Evolutionary conservation across 2,113 vertebrate genomes (phyloP).

Genomic region (Pristiophorus japonicus): DNA sequence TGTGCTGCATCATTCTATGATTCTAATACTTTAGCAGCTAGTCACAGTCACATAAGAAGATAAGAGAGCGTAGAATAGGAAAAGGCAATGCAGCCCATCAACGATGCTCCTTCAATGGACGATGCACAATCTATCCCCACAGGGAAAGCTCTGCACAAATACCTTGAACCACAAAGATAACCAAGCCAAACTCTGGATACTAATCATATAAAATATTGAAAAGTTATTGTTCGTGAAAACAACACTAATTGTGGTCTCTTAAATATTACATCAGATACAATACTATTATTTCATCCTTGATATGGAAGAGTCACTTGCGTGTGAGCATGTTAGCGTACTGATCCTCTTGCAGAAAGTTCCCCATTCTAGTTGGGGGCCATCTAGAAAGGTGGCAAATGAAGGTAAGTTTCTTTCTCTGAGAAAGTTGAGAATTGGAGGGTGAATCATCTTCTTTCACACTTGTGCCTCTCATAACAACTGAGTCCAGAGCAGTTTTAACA

Average conservation of each 20-base stretch:
- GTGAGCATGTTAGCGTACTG: not conserved
- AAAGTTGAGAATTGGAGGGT: not conserved
- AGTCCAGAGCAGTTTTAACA: not conserved
- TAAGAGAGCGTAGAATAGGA: not conserved
- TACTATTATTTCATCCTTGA: not conserved
- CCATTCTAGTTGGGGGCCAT: not conserved
- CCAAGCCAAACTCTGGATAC: not conserved
- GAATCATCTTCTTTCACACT: not conserved
- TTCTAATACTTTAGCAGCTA: not conserved
- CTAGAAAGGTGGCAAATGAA: not conserved
- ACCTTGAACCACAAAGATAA: not conserved
- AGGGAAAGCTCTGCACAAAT: not conserved
- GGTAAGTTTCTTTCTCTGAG: not conserved
- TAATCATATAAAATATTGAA: not conserved
- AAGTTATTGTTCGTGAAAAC: not conserved
- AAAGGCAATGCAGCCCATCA: not conserved
- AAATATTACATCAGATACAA: not conserved
- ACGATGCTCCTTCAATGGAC: not conserved
- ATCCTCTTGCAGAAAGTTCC: not conserved
- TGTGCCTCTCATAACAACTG: not conserved
- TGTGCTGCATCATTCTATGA: not conserved
- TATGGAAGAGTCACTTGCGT: not conserved
- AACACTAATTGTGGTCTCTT: not conserved
- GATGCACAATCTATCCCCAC: not conserved
- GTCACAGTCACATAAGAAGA: not conserved